Evolutionary conservation across 1,140 invertebrate genomes (phyloP).

Genomic region (Pogonomyrmex barbatus): DNA sequence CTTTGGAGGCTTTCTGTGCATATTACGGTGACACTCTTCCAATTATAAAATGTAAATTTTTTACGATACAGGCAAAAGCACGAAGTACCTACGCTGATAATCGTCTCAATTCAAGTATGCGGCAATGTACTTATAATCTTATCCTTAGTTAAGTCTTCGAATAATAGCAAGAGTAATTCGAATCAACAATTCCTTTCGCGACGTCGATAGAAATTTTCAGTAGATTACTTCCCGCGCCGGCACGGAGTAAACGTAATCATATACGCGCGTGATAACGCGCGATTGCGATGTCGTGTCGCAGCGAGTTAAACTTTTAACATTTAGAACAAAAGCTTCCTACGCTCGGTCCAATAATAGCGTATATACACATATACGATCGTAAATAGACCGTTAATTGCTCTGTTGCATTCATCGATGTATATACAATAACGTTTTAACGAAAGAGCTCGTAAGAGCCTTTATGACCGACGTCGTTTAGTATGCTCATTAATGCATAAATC

Average conservation of each 20-base stretch:
- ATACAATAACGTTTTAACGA: slow-evolving; percentile 11
- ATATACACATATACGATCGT: slow-evolving; percentile 11
- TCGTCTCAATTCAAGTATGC: slow-evolving; percentile 6
- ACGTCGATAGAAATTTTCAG: neutral
- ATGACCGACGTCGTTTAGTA: neutral
- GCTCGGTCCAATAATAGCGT: slow-evolving; percentile 12
- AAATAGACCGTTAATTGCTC: slow-evolving; percentile 31
- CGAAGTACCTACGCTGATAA: neutral
- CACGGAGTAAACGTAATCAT: neutral
- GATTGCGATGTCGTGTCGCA: neutral
- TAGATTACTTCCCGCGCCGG: neutral
- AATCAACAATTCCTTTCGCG: neutral
- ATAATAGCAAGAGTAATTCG: neutral
- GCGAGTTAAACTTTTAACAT: slow-evolving; percentile 53
- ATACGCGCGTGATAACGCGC: neutral
- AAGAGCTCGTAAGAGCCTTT: neutral
- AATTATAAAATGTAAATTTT: slow-evolving; percentile 57
- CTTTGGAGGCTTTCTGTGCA: neutral
- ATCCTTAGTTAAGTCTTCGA: neutral
- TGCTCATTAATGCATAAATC: slow-evolving; percentile 11
- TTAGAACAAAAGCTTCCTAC: slow-evolving; percentile 43
- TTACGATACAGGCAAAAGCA: neutral
- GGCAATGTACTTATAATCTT: slow-evolving; percentile 6
- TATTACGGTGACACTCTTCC: neutral
- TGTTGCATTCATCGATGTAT: neutral